Base-by-base conservation (phyloP, 2,113 vertebrate genomes). In the Petrocephalus zakoni region DNA sequence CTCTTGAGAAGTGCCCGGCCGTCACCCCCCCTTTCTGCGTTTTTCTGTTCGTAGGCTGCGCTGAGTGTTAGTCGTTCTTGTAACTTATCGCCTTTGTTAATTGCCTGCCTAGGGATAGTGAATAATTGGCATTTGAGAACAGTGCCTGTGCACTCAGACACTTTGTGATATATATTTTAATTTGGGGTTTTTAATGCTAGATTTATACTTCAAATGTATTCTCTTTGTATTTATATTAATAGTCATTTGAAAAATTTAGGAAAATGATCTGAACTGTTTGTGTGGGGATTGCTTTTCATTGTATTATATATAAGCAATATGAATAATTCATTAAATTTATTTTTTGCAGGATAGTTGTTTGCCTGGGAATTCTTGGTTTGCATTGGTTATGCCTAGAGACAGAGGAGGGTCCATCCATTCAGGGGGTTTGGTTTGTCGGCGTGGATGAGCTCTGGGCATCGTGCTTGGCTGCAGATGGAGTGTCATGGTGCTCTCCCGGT, bases 101-200 rank as follows among this genome's bases (percentile, higher is more conserved):
- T 92, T 91, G 88, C 88, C 89, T 91, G 85, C 85, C 19, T 47
- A 83, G 90, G 90, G 90, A 91, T 87, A 87, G 19, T 6, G 72
- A 88, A 68, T 87, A 61, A 88, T 89, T 90, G 83, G 81, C 85
- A 89, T 91, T 87, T 90, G 25, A 88, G 87, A 68, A 85, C 25
- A 29, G 11, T 25, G 52, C 75, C 52, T n/a, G 34, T 34, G 34
- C 51, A 47, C 42, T 46, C 29, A n/a, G 34, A 42, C 19, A 10
- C 53, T 46, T 47, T 58, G 53, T 37, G 34, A 5, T 46, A 25
- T 61, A 53, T 85, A 34, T 53, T 85, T 85, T 53, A 85, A 85
- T 29, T 55, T 11, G 29, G 25, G 13, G 51, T 34, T 52, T 56
- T 56, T 42, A 42, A 56, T 51, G 21, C 17, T 29, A 17, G 15